phyloP scores from a whole-genome alignment of 2,888 invertebrate species.

The Andrena minutula region DNA sequence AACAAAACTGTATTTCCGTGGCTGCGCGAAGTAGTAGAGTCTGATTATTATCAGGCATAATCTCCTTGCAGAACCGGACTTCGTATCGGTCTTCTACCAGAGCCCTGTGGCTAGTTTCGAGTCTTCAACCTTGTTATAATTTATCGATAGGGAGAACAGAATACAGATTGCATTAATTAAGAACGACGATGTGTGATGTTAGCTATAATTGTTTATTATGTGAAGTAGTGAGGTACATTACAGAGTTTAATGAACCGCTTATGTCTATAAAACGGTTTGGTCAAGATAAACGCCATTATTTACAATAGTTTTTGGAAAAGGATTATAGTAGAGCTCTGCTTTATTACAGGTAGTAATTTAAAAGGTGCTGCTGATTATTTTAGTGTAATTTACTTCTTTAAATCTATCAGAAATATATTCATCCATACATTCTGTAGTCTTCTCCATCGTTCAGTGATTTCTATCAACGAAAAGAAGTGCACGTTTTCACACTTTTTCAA shows the following conservation, averaged over 20 bases:
- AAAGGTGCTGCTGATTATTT: not conserved
- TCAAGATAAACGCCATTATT: not conserved
- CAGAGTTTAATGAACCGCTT: not conserved
- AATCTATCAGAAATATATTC: too few relatives aligned
- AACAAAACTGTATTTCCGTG: slow-evolving; percentile 24
- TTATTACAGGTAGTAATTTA: not conserved
- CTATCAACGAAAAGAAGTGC: too few relatives aligned
- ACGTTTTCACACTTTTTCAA: too few relatives aligned
- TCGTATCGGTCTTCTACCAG: not conserved
- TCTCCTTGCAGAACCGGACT: slow-evolving; percentile 51
- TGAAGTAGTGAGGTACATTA: not conserved
- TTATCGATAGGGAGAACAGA: not conserved
- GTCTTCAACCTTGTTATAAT: not conserved
- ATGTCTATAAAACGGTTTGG: not conserved
- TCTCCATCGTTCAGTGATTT: too few relatives aligned
- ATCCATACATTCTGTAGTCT: too few relatives aligned
- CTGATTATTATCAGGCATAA: slow-evolving; percentile 49
- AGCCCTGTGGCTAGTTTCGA: not conserved
- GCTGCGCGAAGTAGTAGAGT: slow-evolving; percentile 8
- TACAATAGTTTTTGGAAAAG: not conserved
- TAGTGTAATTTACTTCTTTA: too few relatives aligned
- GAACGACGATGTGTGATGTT: not conserved
- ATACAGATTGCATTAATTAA: slow-evolving; percentile 12
- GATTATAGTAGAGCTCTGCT: not conserved
- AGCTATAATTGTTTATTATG: not conserved